phyloP scores from a whole-genome alignment of 2,797 vertebrate genomes.

The Pteropus rufus region DNA sequence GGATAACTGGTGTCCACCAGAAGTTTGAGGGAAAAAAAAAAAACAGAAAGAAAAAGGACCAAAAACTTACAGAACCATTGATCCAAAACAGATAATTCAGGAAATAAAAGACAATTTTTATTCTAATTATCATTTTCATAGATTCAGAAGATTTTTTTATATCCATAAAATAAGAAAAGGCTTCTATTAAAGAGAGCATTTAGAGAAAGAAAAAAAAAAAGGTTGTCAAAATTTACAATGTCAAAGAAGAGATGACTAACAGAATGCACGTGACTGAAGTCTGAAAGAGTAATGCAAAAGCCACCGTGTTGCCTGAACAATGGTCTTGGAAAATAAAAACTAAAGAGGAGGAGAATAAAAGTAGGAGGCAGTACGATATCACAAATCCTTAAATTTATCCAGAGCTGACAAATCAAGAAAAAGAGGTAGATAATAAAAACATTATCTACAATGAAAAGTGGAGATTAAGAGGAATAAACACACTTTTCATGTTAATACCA shows the following conservation, averaged over 20 bases:
- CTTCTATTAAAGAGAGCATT: background rate
- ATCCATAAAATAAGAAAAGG: background rate
- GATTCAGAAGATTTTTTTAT: background rate
- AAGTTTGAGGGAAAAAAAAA: background rate
- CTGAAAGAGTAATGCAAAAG: background rate
- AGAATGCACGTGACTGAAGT: background rate
- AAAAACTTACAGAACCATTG: background rate
- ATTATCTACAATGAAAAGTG: background rate
- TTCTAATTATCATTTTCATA: background rate
- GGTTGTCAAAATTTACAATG: background rate
- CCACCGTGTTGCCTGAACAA: background rate
- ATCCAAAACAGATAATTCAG: background rate
- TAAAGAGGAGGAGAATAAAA: background rate
- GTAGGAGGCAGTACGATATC: background rate
- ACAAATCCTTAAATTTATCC: background rate
- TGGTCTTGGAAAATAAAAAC: background rate
- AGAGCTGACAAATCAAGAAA: background rate
- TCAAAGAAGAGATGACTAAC: background rate
- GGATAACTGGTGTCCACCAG: background rate
- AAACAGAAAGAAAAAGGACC: background rate
- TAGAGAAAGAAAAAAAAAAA: background rate
- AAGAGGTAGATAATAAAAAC: background rate
- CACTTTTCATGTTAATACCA: background rate
- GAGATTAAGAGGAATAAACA: background rate
- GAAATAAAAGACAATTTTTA: background rate